A percentile compares a stretch with the other conserved stretches of the same genome.
phyloP scores from a whole-genome alignment of 2,888 invertebrate genomes.

The Serripes groenlandicus region DNA sequence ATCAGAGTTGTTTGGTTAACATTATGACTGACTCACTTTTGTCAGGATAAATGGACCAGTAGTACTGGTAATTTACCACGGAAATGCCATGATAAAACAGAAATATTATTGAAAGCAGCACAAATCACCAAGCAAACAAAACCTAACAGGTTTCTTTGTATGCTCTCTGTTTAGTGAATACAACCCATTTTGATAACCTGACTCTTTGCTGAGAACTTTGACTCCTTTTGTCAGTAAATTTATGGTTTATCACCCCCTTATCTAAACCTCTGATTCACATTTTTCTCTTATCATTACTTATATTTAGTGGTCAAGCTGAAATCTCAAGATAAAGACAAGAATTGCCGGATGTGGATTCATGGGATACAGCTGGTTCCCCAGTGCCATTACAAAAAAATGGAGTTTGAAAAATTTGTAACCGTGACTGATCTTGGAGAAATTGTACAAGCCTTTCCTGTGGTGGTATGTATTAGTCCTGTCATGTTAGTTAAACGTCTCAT shows the following conservation, averaged over 20 bases:
- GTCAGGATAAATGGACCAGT: no score
- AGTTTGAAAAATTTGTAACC: slow-evolving; percentile 91
- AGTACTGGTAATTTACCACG: no score
- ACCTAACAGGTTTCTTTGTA: no score
- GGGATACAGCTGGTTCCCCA: slow-evolving; percentile 95
- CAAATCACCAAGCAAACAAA: neutral
- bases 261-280: no score
- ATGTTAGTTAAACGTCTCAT: no score
- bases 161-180: no score
- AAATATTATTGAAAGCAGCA: neutral
- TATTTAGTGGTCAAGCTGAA: slow-evolving; percentile 83
- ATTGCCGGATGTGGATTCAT: slow-evolving; percentile 93
- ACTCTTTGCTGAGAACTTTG: no score
- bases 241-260: no score
- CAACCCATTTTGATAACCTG: no score
- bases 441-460: slow-evolving; percentile 91
- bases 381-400: slow-evolving; percentile 92
- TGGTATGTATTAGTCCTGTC: slow-evolving; percentile 89
- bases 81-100: neutral
- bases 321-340: slow-evolving; percentile 88
- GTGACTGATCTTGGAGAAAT: slow-evolving; percentile 91
- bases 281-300: neutral
- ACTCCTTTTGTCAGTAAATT: no score
- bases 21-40: no score
- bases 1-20: no score